Evolutionary conservation across 2,888 invertebrate species (phyloP), one percentile per base, ranked within the genome.

Genomic region (Thelaira solivaga): DNA sequence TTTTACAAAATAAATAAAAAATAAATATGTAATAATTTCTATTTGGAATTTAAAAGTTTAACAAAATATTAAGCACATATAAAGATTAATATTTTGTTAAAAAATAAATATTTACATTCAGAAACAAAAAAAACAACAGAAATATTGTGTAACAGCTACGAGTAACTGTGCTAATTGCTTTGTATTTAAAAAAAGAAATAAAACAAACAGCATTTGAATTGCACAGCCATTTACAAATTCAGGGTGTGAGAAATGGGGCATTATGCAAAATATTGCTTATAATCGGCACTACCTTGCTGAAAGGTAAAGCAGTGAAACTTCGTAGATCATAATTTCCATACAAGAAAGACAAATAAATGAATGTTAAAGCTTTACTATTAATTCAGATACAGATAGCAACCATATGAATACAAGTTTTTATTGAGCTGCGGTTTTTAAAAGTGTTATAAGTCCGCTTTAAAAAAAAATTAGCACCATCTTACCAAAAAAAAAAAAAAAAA

Each of bases 231-330:
- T 18, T 16, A 22, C 13, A 3, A 10, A 59, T 22, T 39, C 13
- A 45, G 67, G 68, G 68, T 75, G 62, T 75, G 75, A 57, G 75
- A 69, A 75, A 69, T 75, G 62, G 68, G 64, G 49, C 68, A 75
- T 49, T 39, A 57, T 49, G 62, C 43, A 61, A 74, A 67, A 47
- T 65, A 67, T 53, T 41, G 24, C 59, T n/a, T n/a, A 51, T 49
- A 45, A 41, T 69, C 41, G 57, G 11, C 22, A 24, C 10, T 67
- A 5, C 13, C 20, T 47, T 11, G 36, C 29, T 36, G 29, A 10
- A 11, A 45, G 13, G 4, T 24, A 24, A n/a, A 18, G 10, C 20
- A 29, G 16, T 45, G 13, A 20, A 24, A 41, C 16, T 36, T 18
- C 4, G 45, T 18, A 29, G 49, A 39, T 26, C 10, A 13, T 4